These are phyloP conservation scores for Hirudinaria manillensis DNA, from an alignment of 2,888 invertebrate genomes.

Conservation along the genomic window DNA sequence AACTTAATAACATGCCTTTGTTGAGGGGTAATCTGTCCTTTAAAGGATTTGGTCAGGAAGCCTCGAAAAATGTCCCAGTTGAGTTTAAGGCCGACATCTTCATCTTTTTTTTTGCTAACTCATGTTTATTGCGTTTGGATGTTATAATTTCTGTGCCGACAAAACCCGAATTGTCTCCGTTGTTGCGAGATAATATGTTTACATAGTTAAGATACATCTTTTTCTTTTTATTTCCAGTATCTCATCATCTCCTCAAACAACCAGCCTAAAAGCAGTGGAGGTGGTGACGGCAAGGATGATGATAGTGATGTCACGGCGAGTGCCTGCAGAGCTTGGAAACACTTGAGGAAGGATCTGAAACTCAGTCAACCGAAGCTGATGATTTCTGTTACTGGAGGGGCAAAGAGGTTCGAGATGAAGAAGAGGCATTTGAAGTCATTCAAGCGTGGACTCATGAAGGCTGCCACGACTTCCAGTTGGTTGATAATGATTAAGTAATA, in stretches of 20 bases:
- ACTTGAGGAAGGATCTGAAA: conserved; percentile 49
- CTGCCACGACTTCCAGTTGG: conserved; percentile 51
- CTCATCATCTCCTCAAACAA: not conserved
- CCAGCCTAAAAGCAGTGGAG: not conserved
- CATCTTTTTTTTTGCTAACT: not conserved
- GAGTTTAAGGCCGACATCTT: conserved; percentile 32
- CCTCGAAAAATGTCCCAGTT: conserved; percentile 45
- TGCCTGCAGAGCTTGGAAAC: conserved; percentile 44
- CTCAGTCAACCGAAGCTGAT: conserved; percentile 50
- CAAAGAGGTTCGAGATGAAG: conserved; percentile 50
- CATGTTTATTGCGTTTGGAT: conserved; percentile 1
- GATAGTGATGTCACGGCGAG: not conserved
- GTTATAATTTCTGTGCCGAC: not conserved
- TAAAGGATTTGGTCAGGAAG: conserved; percentile 49
- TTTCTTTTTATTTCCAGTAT: not conserved
- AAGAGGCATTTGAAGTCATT: conserved; percentile 42
- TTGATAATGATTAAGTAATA: not conserved
- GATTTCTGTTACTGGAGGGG: conserved; percentile 54
- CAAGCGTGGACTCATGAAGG: conserved; percentile 50
- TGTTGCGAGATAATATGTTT: not conserved
- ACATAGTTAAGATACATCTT: not conserved
- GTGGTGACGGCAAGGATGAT: not conserved
- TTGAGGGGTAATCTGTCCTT: conserved; percentile 45
- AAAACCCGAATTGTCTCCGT: not conserved
- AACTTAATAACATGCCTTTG: not conserved